phyloP scores from a whole-genome alignment of 2,797 vertebrate genomes.

The Emys orbicularis region DNA sequence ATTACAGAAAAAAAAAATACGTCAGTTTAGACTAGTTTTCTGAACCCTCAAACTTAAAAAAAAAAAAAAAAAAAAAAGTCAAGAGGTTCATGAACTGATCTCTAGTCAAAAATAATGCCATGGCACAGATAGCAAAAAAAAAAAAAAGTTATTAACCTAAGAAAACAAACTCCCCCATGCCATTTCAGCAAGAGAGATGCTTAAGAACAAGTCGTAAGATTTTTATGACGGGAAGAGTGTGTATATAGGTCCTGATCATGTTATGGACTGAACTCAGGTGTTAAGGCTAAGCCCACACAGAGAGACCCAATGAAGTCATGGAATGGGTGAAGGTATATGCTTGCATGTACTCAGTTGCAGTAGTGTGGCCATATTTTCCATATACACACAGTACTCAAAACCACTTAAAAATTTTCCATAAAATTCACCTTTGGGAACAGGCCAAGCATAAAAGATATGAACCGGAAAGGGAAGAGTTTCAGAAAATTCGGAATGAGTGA shows the following conservation, averaged over 20 bases:
- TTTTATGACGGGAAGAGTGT: background rate
- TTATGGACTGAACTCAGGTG: no score
- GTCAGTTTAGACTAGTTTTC: background rate
- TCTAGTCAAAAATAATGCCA: background rate
- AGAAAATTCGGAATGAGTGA: background rate
- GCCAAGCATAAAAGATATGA: background rate
- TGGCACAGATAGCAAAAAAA: background rate
- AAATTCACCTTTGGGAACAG: background rate
- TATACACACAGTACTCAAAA: background rate
- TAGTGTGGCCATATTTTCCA: background rate
- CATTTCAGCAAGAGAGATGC: background rate
- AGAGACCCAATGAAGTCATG: background rate
- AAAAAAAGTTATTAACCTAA: background rate
- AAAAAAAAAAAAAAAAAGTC: no score
- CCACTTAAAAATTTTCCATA: background rate
- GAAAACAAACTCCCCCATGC: background rate
- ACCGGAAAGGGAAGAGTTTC: background rate
- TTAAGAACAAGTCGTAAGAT: background rate
- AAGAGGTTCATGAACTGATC: background rate
- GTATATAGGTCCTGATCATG: background rate
- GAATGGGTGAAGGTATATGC: background rate
- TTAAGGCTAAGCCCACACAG: background rate
- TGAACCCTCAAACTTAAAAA: background rate
- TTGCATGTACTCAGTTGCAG: background rate
- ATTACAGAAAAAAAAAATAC: background rate